These are phyloP conservation scores for Drosophila hamatofila DNA, from an alignment of 2,888 invertebrate species.

Conservation along the genomic window DNA sequence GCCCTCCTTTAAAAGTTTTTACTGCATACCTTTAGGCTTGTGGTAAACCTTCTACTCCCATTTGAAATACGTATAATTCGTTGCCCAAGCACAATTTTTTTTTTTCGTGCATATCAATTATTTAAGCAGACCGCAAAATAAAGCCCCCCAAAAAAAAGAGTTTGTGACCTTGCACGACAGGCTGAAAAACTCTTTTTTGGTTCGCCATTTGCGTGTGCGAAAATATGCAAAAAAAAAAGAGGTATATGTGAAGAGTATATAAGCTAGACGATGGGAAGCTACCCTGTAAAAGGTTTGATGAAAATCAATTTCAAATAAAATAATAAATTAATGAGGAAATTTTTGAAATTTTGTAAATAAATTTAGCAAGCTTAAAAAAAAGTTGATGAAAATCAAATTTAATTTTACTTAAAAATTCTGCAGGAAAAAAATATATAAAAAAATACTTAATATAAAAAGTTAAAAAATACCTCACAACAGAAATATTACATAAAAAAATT, in stretches of 20 bases:
- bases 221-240: slow-evolving; percentile 42
- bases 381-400: too few relatives aligned
- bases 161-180: slow-evolving; percentile 46
- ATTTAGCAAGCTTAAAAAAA: too few relatives aligned
- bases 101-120: slow-evolving; percentile 52
- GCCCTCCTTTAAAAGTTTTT: slow-evolving; percentile 18
- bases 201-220: slow-evolving; percentile 36
- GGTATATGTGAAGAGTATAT: too few relatives aligned
- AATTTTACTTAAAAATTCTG: too few relatives aligned
- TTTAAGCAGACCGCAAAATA: slow-evolving; percentile 36
- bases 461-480: background rate
- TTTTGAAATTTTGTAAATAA: background rate
- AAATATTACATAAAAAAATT: background rate
- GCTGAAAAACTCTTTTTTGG: slow-evolving; percentile 35
- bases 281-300: background rate
- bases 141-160: slow-evolving; percentile 36
- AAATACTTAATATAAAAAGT: background rate
- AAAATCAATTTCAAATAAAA: background rate
- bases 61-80: slow-evolving; percentile 15
- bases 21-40: slow-evolving; percentile 29
- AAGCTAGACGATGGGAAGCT: background rate
- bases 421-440: background rate
- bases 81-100: slow-evolving; percentile 16
- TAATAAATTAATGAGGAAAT: background rate
- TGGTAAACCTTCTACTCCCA: background rate